Evolutionary conservation across 2,797 vertebrate species (phyloP).

Genomic region (Chelmon rostratus): DNA sequence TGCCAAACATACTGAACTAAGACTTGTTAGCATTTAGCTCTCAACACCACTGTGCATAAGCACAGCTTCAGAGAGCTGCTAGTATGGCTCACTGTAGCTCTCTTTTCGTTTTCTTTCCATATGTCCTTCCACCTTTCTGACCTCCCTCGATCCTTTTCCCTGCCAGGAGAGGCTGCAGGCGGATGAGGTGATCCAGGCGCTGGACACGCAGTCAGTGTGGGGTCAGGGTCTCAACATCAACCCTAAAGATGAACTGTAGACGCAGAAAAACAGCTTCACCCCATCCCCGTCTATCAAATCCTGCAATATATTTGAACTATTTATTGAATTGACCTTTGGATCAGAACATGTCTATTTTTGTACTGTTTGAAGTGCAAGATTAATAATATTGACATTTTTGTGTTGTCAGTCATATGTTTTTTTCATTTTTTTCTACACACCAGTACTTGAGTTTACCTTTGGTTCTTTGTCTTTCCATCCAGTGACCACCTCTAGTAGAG

Average conservation of each 20-base stretch:
- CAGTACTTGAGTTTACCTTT: constrained; percentile 69
- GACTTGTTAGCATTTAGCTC: no score
- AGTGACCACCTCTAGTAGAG: constrained; percentile 15
- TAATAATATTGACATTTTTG: constrained; percentile 58
- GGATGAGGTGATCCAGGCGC: constrained; percentile 91
- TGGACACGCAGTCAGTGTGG: constrained; percentile 87
- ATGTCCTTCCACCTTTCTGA: not conserved
- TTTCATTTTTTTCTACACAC: constrained; percentile 44
- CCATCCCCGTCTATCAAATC: constrained; percentile 42
- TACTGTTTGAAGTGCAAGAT: constrained; percentile 91
- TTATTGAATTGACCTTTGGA: constrained; percentile 94
- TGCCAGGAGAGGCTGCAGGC: constrained; percentile 94
- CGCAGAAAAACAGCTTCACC: constrained; percentile 41
- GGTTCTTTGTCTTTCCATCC: constrained; percentile 30
- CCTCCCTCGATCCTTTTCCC: not conserved
- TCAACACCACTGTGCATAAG: no score
- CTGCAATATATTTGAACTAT: constrained; percentile 84
- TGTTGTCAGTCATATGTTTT: constrained; percentile 30
- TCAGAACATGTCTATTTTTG: constrained; percentile 96
- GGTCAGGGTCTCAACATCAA: constrained; percentile 89
- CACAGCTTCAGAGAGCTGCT: no score
- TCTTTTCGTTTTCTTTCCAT: not conserved
- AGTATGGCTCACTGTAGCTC: not conserved
- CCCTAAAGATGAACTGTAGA: constrained; percentile 95
- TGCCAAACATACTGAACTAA: no score